Evolutionary conservation across 1,140 invertebrate species (phyloP).

Genomic region (Ruditapes philippinarum): DNA sequence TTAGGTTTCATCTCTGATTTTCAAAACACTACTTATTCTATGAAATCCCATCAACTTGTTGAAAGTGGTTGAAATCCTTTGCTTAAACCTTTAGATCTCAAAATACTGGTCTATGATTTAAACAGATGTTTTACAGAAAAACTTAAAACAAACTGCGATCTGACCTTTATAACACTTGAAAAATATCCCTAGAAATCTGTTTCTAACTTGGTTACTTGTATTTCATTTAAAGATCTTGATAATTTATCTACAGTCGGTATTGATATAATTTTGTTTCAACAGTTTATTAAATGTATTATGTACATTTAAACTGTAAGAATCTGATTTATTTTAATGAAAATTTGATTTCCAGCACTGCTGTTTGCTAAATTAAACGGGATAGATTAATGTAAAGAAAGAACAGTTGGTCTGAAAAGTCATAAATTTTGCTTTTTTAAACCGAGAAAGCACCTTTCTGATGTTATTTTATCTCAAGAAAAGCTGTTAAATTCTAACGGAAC

Average conservation of each 20-base stretch:
- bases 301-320: background rate
- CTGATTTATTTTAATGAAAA: background rate
- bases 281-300: slow-evolving; percentile 18
- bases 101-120: slow-evolving; percentile 20
- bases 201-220: slow-evolving; percentile 39
- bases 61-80: slow-evolving; percentile 50
- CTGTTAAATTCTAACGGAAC: background rate
- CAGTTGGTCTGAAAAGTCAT: background rate
- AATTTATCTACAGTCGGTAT: slow-evolving; percentile 29
- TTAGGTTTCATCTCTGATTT: slow-evolving; percentile 35
- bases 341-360: background rate
- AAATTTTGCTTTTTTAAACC: background rate
- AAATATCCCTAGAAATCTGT: slow-evolving; percentile 36
- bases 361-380: no score
- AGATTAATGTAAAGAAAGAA: background rate
- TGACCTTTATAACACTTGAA: slow-evolving; percentile 43
- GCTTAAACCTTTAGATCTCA: slow-evolving; percentile 20
- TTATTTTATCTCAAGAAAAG: background rate
- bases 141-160: slow-evolving; percentile 31
- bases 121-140: slow-evolving; percentile 38
- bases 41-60: slow-evolving; percentile 45
- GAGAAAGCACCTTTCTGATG: no score
- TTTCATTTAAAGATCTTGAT: slow-evolving; percentile 57
- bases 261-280: slow-evolving; percentile 50
- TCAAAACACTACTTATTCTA: slow-evolving; percentile 33